These are phyloP conservation scores for Drosophila eugracilis DNA, from an alignment of 1,140 invertebrate genomes.

Conservation along the genomic window DNA sequence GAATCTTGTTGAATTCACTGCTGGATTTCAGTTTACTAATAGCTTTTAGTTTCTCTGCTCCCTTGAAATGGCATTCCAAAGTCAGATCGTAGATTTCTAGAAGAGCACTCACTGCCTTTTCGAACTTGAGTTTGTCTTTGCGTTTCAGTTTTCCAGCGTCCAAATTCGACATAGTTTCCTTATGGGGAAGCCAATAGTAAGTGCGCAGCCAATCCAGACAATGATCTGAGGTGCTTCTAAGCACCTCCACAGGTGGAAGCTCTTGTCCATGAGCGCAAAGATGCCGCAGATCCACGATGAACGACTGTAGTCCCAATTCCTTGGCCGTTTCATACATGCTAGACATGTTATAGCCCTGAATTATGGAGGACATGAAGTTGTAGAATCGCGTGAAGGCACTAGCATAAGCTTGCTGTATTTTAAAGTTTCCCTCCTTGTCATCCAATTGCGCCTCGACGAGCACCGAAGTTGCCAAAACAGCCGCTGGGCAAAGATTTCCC, in stretches of 20 bases:
- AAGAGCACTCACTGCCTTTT: constrained; percentile 46
- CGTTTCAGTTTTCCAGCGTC: constrained; percentile 51
- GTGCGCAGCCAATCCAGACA: constrained; percentile 73
- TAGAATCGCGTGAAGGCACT: constrained; percentile 77
- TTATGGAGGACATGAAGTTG: constrained; percentile 84
- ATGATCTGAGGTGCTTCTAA: constrained; percentile 56
- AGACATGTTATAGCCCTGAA: constrained; percentile 64
- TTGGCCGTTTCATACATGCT: constrained; percentile 80
- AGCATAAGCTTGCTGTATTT: constrained; percentile 64
- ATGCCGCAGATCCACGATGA: constrained; percentile 80
- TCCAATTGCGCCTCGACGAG: constrained; percentile 65
- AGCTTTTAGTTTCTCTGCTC: constrained; percentile 60
- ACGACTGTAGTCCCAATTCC: constrained; percentile 72
- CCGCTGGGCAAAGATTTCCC: constrained; percentile 72
- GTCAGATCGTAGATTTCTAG: constrained; percentile 67
- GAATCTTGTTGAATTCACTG: constrained; percentile 57
- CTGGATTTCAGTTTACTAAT: constrained; percentile 60
- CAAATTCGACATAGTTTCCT: constrained; percentile 56
- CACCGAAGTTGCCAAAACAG: constrained; percentile 71
- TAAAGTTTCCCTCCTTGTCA: constrained; percentile 31
- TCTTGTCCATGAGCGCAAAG: constrained; percentile 79
- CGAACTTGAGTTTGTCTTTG: constrained; percentile 61
- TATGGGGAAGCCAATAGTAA: constrained; percentile 75
- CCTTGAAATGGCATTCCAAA: constrained; percentile 64
- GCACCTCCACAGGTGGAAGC: constrained; percentile 58